phyloP scores from a whole-genome alignment of 2,113 vertebrate species.

The Oreochromis aureus region DNA sequence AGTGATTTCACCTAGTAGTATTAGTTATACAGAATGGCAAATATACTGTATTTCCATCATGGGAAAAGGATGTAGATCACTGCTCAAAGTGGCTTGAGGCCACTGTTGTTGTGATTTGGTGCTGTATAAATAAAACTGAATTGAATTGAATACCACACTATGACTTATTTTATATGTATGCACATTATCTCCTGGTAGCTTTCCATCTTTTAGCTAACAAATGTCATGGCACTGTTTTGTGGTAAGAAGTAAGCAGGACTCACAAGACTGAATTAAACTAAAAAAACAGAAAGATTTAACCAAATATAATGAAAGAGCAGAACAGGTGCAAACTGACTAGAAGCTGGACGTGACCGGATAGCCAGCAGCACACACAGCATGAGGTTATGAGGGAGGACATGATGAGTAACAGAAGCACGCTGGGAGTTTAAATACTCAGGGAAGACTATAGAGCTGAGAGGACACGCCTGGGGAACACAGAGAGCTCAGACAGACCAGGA shows the following conservation, averaged over 20 bases:
- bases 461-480: neutral
- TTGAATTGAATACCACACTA: neutral
- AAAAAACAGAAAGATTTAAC: neutral
- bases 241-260: rapidly evolving
- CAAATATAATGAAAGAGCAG: neutral
- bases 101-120: neutral
- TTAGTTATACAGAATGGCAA: neutral
- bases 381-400: neutral
- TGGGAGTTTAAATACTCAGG: neutral
- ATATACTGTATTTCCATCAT: neutral
- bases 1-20: neutral
- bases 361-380: neutral
- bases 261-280: neutral
- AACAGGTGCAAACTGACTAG: neutral
- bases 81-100: neutral
- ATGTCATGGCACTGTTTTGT: neutral
- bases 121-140: neutral
- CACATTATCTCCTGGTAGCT: neutral
- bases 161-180: neutral
- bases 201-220: neutral
- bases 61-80: neutral
- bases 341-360: rapidly evolving
- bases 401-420: neutral
- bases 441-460: neutral
- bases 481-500: neutral